These are phyloP conservation scores for Ginglymostoma cirratum DNA, from an alignment of 2,113 vertebrate genomes.

Conservation along the genomic window DNA sequence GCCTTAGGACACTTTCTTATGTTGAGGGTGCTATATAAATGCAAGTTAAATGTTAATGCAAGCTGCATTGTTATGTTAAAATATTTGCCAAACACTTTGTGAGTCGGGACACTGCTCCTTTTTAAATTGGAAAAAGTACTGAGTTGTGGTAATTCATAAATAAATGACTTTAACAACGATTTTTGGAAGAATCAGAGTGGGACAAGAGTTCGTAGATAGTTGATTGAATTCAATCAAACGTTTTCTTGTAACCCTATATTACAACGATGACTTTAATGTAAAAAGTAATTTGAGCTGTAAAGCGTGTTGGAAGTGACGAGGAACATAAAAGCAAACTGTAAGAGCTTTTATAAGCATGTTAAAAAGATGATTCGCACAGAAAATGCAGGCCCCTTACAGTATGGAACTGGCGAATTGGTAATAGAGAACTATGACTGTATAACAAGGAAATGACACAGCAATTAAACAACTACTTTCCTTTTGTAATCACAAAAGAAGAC, in stretches of 20 bases:
- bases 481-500: no score
- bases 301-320: not conserved
- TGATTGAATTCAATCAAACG: not conserved
- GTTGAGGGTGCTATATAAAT: not conserved
- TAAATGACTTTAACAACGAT: not conserved
- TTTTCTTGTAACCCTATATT: not conserved
- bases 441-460: no score
- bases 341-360: no score
- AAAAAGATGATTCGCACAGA: no score
- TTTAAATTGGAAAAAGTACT: not conserved
- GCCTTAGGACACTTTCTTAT: not conserved
- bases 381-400: no score
- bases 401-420: no score
- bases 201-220: not conserved
- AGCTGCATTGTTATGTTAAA: not conserved
- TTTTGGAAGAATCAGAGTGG: not conserved
- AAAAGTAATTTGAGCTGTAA: not conserved
- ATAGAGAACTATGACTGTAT: no score
- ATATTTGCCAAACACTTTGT: not conserved
- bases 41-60: not conserved
- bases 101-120: not conserved
- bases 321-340: no score
- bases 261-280: not conserved
- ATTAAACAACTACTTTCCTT: no score
- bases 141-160: not conserved